A percentile compares a stretch with the other conserved stretches of the same genome.
Evolutionary conservation across 2,888 invertebrate genomes (phyloP).

Genomic region (Microctonus brassicae): DNA sequence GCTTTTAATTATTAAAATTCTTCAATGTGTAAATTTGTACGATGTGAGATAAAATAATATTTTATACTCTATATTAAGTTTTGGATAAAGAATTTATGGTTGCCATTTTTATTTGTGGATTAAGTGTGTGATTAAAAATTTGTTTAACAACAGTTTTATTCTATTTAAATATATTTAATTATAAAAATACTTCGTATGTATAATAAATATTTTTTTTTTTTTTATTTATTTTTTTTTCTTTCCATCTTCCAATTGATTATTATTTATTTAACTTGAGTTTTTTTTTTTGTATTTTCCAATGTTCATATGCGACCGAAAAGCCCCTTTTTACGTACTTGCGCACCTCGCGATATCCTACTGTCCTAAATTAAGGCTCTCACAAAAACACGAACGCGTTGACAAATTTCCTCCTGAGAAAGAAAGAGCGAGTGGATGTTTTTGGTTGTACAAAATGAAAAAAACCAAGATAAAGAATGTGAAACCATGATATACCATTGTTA

Average conservation of each 20-base stretch:
- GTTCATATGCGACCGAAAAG: conserved; percentile 36
- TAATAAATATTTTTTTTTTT: no score
- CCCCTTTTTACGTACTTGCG: conserved; percentile 47
- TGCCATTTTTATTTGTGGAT: conserved; percentile 7
- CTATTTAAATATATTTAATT: not conserved
- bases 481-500: conserved; percentile 17
- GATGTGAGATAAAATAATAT: not conserved
- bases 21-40: not conserved
- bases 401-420: conserved; percentile 35
- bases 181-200: not conserved
- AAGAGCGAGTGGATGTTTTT: conserved; percentile 16
- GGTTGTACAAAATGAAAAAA: conserved; percentile 23
- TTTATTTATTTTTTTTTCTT: not conserved
- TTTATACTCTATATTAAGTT: not conserved
- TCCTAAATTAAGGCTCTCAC: conserved; percentile 64
- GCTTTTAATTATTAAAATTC: not conserved
- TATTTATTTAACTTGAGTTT: not conserved
- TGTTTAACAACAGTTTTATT: not conserved
- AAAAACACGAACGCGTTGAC: conserved; percentile 62
- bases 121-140: conserved; percentile 6
- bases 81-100: not conserved
- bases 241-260: not conserved
- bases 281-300: conserved; percentile 10
- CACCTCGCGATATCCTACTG: conserved; percentile 47
- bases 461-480: conserved; percentile 2